Conservation (phyloP, 2,888 invertebrate species). For the Parochlus steinenii region DNA sequence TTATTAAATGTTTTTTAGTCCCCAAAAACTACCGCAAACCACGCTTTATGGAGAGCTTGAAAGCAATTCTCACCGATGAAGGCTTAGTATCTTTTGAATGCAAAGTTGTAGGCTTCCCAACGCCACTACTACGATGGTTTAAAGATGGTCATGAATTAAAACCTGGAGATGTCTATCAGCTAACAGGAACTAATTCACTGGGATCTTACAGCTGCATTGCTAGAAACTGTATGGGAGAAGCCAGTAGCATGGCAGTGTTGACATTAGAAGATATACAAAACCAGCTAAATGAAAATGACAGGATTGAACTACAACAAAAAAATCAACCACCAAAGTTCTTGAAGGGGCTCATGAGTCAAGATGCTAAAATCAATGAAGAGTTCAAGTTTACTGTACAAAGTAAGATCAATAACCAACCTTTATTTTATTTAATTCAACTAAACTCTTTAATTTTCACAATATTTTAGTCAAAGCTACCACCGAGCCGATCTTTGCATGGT, state of each 20-base stretch:
- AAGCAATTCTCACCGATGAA: constrained; percentile 79
- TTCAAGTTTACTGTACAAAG: constrained; percentile 69
- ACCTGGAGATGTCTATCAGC: constrained; percentile 82
- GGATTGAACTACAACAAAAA: constrained; percentile 39
- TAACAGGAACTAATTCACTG: constrained; percentile 77
- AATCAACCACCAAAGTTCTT: constrained; percentile 74
- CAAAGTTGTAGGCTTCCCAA: constrained; percentile 83
- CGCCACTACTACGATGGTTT: constrained; percentile 75
- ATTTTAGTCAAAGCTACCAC: constrained; percentile 58
- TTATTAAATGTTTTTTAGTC: constrained; percentile 36
- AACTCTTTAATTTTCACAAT: constrained; percentile 15
- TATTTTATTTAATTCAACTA: constrained; percentile 4
- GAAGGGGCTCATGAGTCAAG: constrained; percentile 63
- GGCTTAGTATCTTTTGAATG: constrained; percentile 86
- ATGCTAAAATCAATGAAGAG: constrained; percentile 66
- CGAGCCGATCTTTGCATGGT: constrained; percentile 72
- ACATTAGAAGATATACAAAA: constrained; percentile 84
- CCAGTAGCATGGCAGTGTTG: constrained; percentile 68
- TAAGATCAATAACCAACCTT: constrained; percentile 21
- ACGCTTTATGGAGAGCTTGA: constrained; percentile 75
- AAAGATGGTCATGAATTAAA: constrained; percentile 84
- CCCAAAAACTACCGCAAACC: constrained; percentile 83
- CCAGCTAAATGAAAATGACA: constrained; percentile 74
- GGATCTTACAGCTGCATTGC: constrained; percentile 83
- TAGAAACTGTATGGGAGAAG: constrained; percentile 79